Conservation (phyloP, 2,888 invertebrate genomes). For the Cephus runcator region DNA sequence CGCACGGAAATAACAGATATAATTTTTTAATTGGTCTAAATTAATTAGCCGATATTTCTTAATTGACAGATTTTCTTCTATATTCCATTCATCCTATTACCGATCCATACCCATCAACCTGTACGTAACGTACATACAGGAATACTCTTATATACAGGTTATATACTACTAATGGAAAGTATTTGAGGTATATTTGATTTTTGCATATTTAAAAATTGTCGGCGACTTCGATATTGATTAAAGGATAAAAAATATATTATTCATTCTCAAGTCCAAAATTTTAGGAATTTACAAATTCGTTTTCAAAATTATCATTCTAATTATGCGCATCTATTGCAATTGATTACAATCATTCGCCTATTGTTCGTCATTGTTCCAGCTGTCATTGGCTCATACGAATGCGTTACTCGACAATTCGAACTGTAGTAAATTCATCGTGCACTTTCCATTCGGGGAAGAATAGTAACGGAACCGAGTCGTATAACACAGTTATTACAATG, state of each 20-base stretch:
- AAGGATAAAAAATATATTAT: too few relatives aligned
- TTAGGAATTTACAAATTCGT: not conserved
- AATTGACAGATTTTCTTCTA: not conserved
- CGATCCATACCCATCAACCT: not conserved
- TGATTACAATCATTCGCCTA: not conserved
- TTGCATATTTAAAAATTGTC: too few relatives aligned
- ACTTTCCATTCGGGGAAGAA: not conserved
- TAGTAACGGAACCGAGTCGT: not conserved
- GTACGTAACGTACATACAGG: not conserved
- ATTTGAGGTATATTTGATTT: too few relatives aligned
- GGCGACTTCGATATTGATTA: too few relatives aligned
- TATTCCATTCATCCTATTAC: not conserved
- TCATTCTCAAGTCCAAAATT: too few relatives aligned
- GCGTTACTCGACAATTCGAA: not conserved
- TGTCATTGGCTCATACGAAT: not conserved
- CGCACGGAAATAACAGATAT: not conserved
- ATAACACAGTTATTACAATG: not conserved
- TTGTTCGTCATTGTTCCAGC: not conserved
- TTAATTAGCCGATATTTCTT: not conserved
- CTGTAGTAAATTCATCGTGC: not conserved
- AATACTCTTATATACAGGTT: too few relatives aligned
- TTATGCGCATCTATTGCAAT: not conserved
- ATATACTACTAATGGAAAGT: too few relatives aligned
- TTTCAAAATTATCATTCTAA: not conserved
- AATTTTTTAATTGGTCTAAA: not conserved